Conservation (phyloP, 2,888 invertebrate species). For the Lingula anatina region DNA sequence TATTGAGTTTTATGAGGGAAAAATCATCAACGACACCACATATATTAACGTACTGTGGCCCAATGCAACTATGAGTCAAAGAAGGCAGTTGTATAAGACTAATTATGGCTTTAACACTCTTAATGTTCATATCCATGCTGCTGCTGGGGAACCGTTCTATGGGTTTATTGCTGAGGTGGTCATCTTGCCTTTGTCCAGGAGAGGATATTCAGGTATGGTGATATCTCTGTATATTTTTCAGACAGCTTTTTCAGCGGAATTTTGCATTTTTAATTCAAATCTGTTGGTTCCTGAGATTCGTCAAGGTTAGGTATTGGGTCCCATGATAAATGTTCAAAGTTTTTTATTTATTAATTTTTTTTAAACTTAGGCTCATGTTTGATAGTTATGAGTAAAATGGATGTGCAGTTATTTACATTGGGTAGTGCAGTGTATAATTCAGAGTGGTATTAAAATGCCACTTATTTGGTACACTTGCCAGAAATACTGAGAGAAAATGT, state of each 20-base stretch:
- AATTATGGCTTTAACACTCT: conserved; percentile 52
- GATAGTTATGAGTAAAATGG: no score
- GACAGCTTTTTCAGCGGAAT: no score
- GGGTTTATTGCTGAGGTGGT: conserved; percentile 98
- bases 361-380: no score
- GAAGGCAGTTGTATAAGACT: conserved; percentile 15
- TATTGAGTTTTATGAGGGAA: conserved; percentile 83
- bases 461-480: neutral
- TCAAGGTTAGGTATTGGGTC: no score
- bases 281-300: no score
- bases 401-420: no score
- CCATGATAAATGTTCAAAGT: no score
- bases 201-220: conserved; percentile 41
- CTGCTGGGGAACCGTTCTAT: conserved; percentile 82
- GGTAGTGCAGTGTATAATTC: neutral
- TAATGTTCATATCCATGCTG: conserved; percentile 86
- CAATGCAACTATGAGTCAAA: conserved; percentile 32
- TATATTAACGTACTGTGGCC: conserved; percentile 23
- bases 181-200: conserved; percentile 66
- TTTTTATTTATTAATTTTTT: no score
- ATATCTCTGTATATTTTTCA: no score
- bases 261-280: no score
- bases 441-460: neutral
- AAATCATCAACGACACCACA: conserved; percentile 67
- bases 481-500: no score